Conservation (phyloP, 1,140 invertebrate genomes). For the Zeugodacus cucurbitae region DNA sequence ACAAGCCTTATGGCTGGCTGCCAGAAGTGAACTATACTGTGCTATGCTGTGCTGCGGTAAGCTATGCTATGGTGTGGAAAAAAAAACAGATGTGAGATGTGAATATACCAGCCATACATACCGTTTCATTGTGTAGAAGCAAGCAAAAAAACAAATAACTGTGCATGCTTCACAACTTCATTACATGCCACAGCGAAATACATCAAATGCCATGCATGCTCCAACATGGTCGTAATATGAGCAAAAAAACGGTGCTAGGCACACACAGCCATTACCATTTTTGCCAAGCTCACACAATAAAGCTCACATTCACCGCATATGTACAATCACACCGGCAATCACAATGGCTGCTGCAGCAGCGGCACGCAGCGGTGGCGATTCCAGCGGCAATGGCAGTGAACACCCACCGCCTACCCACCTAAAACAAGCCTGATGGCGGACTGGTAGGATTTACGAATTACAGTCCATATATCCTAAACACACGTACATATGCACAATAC, state of each 20-base stretch:
- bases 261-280: background rate
- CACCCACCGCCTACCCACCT: conserved; percentile 18
- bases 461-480: background rate
- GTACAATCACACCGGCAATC: background rate
- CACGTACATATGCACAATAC: background rate
- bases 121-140: background rate
- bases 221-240: background rate
- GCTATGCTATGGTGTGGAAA: background rate
- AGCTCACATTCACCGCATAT: conserved; percentile 18
- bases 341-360: background rate
- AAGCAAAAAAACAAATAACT: background rate
- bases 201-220: conserved; percentile 25
- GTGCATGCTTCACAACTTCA: conserved; percentile 19
- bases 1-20: conserved; percentile 24
- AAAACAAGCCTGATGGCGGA: background rate
- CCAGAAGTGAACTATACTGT: background rate
- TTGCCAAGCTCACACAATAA: background rate
- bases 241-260: background rate
- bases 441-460: background rate
- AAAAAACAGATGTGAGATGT: background rate
- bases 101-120: background rate
- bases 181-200: conserved; percentile 25
- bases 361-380: background rate
- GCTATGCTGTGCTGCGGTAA: background rate
- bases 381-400: conserved; percentile 13